Evolutionary conservation across 2,888 invertebrate species (phyloP).

Genomic region (Pandemis corylana): DNA sequence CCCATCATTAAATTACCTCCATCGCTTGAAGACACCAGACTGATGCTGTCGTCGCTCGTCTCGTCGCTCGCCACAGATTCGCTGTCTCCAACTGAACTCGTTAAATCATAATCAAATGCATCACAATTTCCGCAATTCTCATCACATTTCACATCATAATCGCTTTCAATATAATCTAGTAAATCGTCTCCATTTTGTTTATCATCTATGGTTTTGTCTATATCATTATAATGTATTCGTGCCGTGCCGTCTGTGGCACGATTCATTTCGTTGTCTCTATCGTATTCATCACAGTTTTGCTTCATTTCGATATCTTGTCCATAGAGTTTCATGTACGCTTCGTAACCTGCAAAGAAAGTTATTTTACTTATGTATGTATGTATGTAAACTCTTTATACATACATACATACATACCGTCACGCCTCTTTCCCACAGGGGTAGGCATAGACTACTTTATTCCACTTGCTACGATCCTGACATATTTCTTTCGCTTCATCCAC

Average conservation of each 20-base stretch:
- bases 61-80: conserved; percentile 26
- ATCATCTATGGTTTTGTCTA: conserved; percentile 25
- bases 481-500: too few relatives aligned
- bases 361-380: too few relatives aligned
- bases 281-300: conserved; percentile 47
- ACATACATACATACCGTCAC: too few relatives aligned
- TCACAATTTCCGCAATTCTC: neutral
- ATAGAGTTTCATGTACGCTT: conserved; percentile 62
- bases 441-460: too few relatives aligned
- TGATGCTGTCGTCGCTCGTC: conserved; percentile 38
- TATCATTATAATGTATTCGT: conserved; percentile 33
- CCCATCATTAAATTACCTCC: conserved; percentile 52
- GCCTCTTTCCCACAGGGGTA: too few relatives aligned
- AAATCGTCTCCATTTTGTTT: too few relatives aligned
- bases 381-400: too few relatives aligned
- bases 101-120: neutral
- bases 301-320: conserved; percentile 41
- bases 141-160: neutral
- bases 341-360: conserved; percentile 60
- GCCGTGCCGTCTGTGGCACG: conserved; percentile 43
- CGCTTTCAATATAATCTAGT: too few relatives aligned
- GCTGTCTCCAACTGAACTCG: conserved; percentile 13
- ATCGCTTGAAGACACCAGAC: conserved; percentile 49
- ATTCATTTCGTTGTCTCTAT: conserved; percentile 52
- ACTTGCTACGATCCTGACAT: too few relatives aligned